A percentile compares a stretch with the other conserved stretches of the same genome.
These are phyloP conservation scores for Labia minor DNA, from an alignment of 2,888 invertebrate species.

Conservation along the genomic window DNA sequence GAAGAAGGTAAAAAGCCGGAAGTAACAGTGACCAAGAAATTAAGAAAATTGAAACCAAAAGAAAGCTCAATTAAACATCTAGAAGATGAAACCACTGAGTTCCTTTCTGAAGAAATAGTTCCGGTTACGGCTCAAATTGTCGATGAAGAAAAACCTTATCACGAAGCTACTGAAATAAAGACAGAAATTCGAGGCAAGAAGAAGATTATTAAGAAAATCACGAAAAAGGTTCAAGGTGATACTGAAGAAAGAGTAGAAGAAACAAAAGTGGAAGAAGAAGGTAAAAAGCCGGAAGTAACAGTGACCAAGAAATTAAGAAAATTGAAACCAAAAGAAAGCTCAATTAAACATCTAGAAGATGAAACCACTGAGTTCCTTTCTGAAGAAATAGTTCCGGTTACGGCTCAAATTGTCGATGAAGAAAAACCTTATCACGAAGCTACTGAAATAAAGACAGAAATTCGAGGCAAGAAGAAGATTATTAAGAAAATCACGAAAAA, in stretches of 20 bases:
- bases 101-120: slow-evolving; percentile 13
- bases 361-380: slow-evolving; percentile 1
- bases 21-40: background rate
- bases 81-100: slow-evolving; percentile 9
- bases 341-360: slow-evolving; percentile 18
- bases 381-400: slow-evolving; percentile 14
- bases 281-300: slow-evolving; percentile 17
- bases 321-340: slow-evolving; percentile 5
- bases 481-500: background rate
- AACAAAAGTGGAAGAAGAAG: slow-evolving; percentile 17
- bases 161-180: background rate
- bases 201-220: slow-evolving; percentile 20
- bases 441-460: background rate
- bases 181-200: slow-evolving; percentile 3
- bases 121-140: background rate
- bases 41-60: background rate
- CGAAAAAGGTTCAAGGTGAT: background rate
- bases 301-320: background rate
- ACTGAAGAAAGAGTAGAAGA: slow-evolving; percentile 19
- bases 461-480: background rate
- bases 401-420: background rate
- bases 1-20: background rate
- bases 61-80: background rate
- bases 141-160: slow-evolving; percentile 14
- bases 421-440: slow-evolving; percentile 15